phyloP scores from a whole-genome alignment of 2,797 vertebrate species.

The Triplophysa bombifrons region DNA sequence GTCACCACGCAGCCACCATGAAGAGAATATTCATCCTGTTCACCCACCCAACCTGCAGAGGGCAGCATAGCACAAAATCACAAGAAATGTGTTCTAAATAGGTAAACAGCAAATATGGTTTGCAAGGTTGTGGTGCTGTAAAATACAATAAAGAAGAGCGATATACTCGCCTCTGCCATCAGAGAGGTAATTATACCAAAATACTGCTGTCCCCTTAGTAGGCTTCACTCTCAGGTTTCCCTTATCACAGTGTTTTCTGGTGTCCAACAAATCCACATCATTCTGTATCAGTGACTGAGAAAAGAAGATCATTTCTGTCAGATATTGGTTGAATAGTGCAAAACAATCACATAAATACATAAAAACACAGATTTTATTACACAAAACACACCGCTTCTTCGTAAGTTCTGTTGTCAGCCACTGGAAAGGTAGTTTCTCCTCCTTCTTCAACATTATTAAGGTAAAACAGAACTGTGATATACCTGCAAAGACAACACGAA shows the following conservation, averaged over 20 bases:
- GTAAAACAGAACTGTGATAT: conserved; percentile 98
- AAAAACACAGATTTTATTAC: conserved; percentile 20
- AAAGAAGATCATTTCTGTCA: conserved; percentile 41
- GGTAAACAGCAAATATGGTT: too few relatives aligned
- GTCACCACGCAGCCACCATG: conserved; percentile 97
- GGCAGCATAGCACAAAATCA: conserved; percentile 8
- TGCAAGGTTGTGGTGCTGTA: neutral
- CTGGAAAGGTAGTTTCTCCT: conserved; percentile 96
- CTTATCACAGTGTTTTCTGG: conserved; percentile 94
- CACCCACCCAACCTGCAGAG: conserved; percentile 93
- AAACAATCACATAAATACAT: neutral
- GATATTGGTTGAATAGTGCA: neutral
- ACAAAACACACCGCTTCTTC: conserved; percentile 90
- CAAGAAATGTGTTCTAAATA: neutral
- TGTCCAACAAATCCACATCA: conserved; percentile 92
- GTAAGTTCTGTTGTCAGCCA: conserved; percentile 98
- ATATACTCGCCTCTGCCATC: conserved; percentile 86
- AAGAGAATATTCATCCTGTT: conserved; percentile 94
- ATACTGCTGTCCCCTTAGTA: conserved; percentile 92
- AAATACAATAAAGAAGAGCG: neutral
- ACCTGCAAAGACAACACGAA: conserved; percentile 78
- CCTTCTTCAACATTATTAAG: conserved; percentile 96
- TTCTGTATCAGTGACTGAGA: conserved; percentile 94
- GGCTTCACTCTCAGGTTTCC: conserved; percentile 95
- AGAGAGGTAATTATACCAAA: conserved; percentile 99